Evolutionary conservation across 2,888 invertebrate species (phyloP).

Genomic region (Bugula neritina): DNA sequence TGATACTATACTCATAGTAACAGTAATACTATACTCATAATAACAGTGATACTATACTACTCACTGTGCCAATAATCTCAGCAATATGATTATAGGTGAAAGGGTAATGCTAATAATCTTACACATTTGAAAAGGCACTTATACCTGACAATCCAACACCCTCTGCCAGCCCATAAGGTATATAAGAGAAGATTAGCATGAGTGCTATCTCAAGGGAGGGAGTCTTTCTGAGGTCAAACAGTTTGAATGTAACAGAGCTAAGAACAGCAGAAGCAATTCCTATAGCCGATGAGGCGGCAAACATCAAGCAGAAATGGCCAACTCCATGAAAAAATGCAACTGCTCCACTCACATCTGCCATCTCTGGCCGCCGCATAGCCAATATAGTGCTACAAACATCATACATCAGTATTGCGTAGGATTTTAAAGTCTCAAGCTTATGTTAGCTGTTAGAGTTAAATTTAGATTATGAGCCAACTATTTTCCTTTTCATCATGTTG

Average conservation of each 20-base stretch:
- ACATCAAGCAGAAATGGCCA: constrained; percentile 86
- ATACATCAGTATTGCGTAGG: no score
- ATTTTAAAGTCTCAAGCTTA: no score
- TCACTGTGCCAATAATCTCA: no score
- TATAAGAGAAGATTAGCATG: constrained; percentile 96
- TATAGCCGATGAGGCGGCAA: constrained; percentile 94
- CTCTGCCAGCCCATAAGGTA: constrained; percentile 95
- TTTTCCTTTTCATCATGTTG: no score
- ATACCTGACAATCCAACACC: constrained; percentile 87
- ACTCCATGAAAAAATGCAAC: constrained; percentile 80
- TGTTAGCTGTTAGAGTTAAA: no score
- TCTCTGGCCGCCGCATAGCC: constrained; percentile 48
- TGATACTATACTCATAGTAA: no score
- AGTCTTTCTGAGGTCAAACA: constrained; percentile 90
- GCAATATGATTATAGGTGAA: no score
- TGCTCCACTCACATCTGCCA: constrained; percentile 52
- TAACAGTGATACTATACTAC: no score
- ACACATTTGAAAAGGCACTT: no score
- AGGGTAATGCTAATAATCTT: no score
- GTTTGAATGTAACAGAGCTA: constrained; percentile 71
- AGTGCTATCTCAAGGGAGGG: constrained; percentile 97
- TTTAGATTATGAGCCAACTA: no score
- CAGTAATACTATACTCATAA: no score
- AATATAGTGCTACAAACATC: constrained; percentile 43
- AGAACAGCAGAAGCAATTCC: constrained; percentile 89